A percentile compares a stretch with the other conserved stretches of the same genome.
These are phyloP conservation scores for Umimayanthus chanpuru DNA, from an alignment of 92 coral and sea anemone species.

Conservation along the genomic window DNA sequence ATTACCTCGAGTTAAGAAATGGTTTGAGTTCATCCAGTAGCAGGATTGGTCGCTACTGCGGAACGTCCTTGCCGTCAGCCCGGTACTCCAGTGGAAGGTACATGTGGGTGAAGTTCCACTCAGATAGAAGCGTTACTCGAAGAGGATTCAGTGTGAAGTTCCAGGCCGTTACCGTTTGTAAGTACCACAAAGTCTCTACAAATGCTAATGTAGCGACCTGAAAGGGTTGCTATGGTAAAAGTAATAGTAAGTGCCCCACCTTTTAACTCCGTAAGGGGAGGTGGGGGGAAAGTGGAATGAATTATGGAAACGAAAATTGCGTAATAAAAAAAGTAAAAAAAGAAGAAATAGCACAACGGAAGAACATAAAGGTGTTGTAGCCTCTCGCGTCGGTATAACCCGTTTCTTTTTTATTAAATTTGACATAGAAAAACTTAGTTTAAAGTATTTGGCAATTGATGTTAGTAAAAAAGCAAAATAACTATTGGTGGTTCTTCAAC, in stretches of 20 bases:
- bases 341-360: too few species aligned
- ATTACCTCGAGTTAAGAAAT: slow-evolving; percentile 47
- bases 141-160: slow-evolving; percentile 44
- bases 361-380: too few species aligned
- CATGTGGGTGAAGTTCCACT: slow-evolving; percentile 34
- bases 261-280: too few species aligned
- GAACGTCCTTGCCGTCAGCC: slow-evolving; percentile 9
- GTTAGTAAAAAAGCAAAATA: background rate
- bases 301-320: too few species aligned
- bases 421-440: too few species aligned
- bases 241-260: too few species aligned
- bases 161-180: background rate
- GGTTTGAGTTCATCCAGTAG: slow-evolving; percentile 9
- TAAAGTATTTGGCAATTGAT: background rate
- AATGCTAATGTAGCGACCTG: too few species aligned
- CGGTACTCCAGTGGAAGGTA: slow-evolving; percentile 9
- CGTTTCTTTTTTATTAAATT: too few species aligned
- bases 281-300: too few species aligned
- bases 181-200: background rate
- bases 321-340: too few species aligned
- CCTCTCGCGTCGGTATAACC: too few species aligned
- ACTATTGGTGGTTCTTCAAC: background rate
- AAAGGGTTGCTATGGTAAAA: too few species aligned
- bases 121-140: slow-evolving; percentile 26
- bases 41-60: slow-evolving; percentile 43